Percentiles rank a stretch among this genome's conserved stretches.
These are phyloP conservation scores for Hippocampus mohnikei DNA, from an alignment of 2,113 vertebrate genomes.

Conservation along the genomic window DNA sequence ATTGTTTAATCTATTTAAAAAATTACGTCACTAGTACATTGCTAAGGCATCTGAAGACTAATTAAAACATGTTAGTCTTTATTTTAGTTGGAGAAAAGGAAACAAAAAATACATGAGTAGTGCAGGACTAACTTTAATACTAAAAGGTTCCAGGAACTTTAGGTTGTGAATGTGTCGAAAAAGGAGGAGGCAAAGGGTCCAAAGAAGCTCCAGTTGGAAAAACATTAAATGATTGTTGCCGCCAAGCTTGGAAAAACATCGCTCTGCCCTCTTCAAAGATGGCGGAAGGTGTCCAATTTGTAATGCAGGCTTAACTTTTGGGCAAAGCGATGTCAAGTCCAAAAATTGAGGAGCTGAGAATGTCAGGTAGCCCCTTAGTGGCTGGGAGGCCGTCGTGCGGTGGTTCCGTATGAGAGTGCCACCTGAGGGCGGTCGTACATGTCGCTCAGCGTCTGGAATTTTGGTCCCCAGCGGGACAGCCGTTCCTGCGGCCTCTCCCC, in stretches of 20 bases:
- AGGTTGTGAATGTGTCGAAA: background rate
- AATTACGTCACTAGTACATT: constrained; percentile 54
- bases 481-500: constrained; percentile 63
- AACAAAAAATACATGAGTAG: no score
- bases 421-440: constrained; percentile 68
- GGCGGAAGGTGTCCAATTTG: background rate
- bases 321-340: background rate
- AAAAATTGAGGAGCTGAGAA: background rate
- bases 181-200: no score
- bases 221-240: background rate
- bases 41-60: constrained; percentile 31
- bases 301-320: background rate
- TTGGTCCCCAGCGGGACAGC: constrained; percentile 75
- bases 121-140: no score
- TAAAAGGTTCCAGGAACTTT: background rate
- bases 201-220: background rate
- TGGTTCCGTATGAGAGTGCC: constrained; percentile 50
- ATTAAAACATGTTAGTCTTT: background rate
- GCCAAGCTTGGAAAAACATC: background rate
- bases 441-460: constrained; percentile 77
- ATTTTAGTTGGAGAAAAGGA: no score
- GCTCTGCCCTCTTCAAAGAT: background rate
- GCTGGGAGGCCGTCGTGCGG: constrained; percentile 30
- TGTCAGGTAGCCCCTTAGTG: constrained; percentile 29
- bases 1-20: background rate